phyloP scores from a whole-genome alignment of 2,888 invertebrate species.

The Hyalella azteca region DNA sequence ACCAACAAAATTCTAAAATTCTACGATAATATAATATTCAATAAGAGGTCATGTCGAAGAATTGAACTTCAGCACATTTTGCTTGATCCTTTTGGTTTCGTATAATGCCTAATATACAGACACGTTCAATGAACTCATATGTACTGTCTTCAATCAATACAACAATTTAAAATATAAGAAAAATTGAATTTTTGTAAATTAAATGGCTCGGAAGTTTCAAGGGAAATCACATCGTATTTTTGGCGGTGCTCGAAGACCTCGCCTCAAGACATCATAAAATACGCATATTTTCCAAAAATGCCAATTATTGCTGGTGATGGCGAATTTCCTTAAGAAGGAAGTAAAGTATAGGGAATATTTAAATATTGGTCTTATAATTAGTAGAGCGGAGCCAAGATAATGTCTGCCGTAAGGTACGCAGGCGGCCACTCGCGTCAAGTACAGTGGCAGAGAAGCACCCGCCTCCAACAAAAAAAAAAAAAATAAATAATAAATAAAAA shows the following conservation, averaged over 20 bases:
- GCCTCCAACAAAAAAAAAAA: no score
- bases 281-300: constrained; percentile 19
- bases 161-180: background rate
- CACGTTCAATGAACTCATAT: no score
- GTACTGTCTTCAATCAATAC: no score
- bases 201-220: background rate
- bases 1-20: no score
- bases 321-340: constrained; percentile 7
- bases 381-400: constrained; percentile 21
- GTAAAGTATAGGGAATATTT: constrained; percentile 35
- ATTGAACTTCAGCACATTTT: no score
- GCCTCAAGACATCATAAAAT: background rate
- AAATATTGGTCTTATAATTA: constrained; percentile 38
- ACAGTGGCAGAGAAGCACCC: background rate
- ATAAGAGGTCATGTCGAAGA: no score
- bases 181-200: background rate
- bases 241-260: background rate
- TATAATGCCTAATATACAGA: no score
- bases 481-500: no score
- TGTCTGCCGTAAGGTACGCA: constrained; percentile 24
- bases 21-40: no score
- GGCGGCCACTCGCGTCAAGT: constrained; percentile 15
- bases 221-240: background rate
- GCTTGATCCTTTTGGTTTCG: no score
- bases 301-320: constrained; percentile 26